Evolutionary conservation across 2,888 invertebrate species (phyloP).

Genomic region (Zygaena filipendulae): DNA sequence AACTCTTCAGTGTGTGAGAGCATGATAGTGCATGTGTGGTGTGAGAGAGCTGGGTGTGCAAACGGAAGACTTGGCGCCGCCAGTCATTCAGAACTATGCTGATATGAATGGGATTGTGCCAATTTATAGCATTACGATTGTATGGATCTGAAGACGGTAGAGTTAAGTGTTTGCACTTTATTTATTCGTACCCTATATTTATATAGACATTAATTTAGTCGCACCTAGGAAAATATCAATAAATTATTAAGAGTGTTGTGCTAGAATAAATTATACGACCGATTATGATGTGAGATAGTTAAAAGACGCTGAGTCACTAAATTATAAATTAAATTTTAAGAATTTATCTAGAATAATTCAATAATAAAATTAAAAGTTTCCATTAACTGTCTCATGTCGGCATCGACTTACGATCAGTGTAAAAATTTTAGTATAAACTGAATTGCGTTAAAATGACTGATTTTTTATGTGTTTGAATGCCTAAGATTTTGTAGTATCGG

Average conservation of each 20-base stretch:
- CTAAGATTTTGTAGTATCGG: conserved; percentile 65
- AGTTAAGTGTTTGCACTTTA: conserved; percentile 71
- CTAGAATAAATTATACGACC: conserved; percentile 55
- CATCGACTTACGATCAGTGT: conserved; percentile 61
- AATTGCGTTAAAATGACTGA: conserved; percentile 68
- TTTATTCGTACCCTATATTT: conserved; percentile 68
- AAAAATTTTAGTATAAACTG: conserved; percentile 65
- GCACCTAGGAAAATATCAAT: conserved; percentile 69
- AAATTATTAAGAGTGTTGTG: conserved; percentile 69
- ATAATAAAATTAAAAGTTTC: conserved; percentile 39
- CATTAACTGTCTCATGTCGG: conserved; percentile 55
- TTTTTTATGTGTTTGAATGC: conserved; percentile 67
- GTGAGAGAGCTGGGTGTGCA: conserved; percentile 12
- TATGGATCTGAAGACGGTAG: conserved; percentile 63
- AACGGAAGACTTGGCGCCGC: conserved; percentile 7
- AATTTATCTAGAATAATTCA: conserved; percentile 60
- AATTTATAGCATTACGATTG: conserved; percentile 60
- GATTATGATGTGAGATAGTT: conserved; percentile 59
- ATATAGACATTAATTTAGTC: conserved; percentile 58
- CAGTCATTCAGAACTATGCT: conserved; percentile 17
- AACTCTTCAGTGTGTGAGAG: conserved; percentile 13
- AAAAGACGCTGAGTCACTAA: conserved; percentile 56
- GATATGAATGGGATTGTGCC: conserved; percentile 62
- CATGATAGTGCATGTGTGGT: conserved; percentile 14
- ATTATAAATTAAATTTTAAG: conserved; percentile 60